These are phyloP conservation scores for Ophioderma brevispina DNA, from an alignment of 35 echinoderm and acorn worm species.

Conservation along the genomic window DNA sequence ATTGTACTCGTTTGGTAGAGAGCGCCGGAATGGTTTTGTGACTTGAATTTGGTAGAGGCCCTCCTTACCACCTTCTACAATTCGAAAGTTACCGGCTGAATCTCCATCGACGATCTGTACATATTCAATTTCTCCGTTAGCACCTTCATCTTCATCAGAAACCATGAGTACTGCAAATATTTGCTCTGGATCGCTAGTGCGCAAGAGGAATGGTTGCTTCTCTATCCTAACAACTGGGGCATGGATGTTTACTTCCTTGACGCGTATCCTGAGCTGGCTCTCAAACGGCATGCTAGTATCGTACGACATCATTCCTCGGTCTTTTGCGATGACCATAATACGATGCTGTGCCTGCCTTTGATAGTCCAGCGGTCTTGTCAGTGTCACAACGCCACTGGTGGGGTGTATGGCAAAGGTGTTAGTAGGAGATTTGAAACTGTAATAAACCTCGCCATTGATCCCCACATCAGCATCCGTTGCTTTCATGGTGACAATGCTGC, in stretches of 20 bases:
- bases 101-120: constrained; percentile 74
- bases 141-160: constrained; percentile 78
- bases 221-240: constrained; percentile 63
- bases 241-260: constrained; percentile 84
- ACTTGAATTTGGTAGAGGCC: constrained; percentile 35
- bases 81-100: constrained; percentile 51
- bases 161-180: constrained; percentile 86
- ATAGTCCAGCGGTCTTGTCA: constrained; percentile 80
- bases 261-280: constrained; percentile 48
- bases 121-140: constrained; percentile 68
- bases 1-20: constrained; percentile 51
- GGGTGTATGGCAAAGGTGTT: constrained; percentile 96
- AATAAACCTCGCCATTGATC: constrained; percentile 97
- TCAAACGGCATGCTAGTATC: constrained; percentile 41
- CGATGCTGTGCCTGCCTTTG: constrained; percentile 24
- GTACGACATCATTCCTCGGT: constrained; percentile 83
- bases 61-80: constrained; percentile 23
- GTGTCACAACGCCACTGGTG: constrained; percentile 87
- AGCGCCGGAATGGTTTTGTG: constrained; percentile 29
- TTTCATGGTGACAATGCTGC: constrained; percentile 69
- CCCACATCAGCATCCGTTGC: constrained; percentile 91
- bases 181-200: constrained; percentile 36
- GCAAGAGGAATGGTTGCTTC: constrained; percentile 61
- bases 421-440: constrained; percentile 74
- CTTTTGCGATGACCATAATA: constrained; percentile 77